phyloP scores from a whole-genome alignment of 2,888 invertebrate genomes.

The Eupithecia subfuscata region DNA sequence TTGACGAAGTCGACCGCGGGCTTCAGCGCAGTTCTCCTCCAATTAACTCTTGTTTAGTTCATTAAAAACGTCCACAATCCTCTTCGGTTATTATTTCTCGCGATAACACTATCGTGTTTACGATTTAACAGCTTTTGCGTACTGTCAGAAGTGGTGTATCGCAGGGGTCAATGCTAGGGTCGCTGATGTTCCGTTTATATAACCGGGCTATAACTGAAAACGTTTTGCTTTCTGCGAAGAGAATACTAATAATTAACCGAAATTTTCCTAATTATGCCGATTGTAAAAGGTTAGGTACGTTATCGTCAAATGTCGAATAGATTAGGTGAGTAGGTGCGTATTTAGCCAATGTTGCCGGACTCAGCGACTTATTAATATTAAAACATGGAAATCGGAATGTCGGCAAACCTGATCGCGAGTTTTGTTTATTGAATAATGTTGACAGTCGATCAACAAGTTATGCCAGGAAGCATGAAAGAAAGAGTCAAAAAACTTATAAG shows the following conservation, averaged over 20 bases:
- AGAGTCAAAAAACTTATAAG: not conserved
- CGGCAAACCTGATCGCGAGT: slow-evolving; percentile 34
- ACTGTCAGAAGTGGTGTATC: slow-evolving; percentile 34
- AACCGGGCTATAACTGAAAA: not conserved
- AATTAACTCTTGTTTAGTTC: slow-evolving; percentile 43
- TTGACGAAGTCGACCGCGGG: slow-evolving; percentile 24
- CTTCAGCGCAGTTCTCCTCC: slow-evolving; percentile 25
- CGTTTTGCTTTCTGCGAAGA: not conserved
- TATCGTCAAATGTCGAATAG: slow-evolving; percentile 6
- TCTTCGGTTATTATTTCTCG: slow-evolving; percentile 27
- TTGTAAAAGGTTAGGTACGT: slow-evolving; percentile 17
- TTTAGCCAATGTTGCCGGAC: slow-evolving; percentile 6
- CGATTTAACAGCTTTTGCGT: slow-evolving; percentile 42
- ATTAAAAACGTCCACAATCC: slow-evolving; percentile 30
- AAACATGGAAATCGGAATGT: slow-evolving; percentile 37
- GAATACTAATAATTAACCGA: not conserved
- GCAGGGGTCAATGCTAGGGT: slow-evolving; percentile 46
- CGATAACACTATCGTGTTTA: slow-evolving; percentile 54
- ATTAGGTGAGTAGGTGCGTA: slow-evolving; percentile 12
- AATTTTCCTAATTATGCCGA: not conserved
- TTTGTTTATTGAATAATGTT: slow-evolving; percentile 27
- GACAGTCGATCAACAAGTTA: slow-evolving; percentile 23
- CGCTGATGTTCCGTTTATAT: slow-evolving; percentile 38
- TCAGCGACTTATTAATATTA: slow-evolving; percentile 34
- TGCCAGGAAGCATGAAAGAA: not conserved